phyloP scores from a whole-genome alignment of 2,797 vertebrate species.

The Eleutherodactylus coqui region DNA sequence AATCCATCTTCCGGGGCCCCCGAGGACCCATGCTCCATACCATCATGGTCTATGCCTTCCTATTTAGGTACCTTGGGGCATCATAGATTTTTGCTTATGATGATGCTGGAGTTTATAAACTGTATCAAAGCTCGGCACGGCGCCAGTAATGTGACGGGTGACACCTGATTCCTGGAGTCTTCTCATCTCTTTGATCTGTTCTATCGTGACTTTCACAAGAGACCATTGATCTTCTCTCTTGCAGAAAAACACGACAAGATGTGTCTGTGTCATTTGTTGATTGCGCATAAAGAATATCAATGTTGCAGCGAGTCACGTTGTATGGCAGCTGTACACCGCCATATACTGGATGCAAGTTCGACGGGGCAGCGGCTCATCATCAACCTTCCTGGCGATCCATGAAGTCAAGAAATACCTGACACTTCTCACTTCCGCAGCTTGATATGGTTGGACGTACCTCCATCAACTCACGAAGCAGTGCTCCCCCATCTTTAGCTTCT shows the following conservation, averaged over 20 bases:
- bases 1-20: no score
- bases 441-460: no score
- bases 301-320: neutral
- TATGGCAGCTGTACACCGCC: neutral
- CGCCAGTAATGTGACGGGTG: neutral
- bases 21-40: no score
- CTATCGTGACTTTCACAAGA: constrained; percentile 14
- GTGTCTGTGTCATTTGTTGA: constrained; percentile 15
- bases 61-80: no score
- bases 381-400: no score
- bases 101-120: neutral
- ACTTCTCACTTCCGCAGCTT: no score
- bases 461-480: no score
- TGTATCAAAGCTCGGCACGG: neutral
- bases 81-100: neutral
- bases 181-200: constrained; percentile 18
- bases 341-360: neutral
- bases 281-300: constrained; percentile 3
- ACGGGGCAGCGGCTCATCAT: neutral
- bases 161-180: neutral
- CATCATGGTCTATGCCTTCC: no score
- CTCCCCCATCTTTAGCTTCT: no score
- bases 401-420: no score
- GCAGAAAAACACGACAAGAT: neutral
- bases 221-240: constrained; percentile 16